phyloP scores from a whole-genome alignment of 2,797 vertebrate species.

The Pseudochirops cupreus region DNA sequence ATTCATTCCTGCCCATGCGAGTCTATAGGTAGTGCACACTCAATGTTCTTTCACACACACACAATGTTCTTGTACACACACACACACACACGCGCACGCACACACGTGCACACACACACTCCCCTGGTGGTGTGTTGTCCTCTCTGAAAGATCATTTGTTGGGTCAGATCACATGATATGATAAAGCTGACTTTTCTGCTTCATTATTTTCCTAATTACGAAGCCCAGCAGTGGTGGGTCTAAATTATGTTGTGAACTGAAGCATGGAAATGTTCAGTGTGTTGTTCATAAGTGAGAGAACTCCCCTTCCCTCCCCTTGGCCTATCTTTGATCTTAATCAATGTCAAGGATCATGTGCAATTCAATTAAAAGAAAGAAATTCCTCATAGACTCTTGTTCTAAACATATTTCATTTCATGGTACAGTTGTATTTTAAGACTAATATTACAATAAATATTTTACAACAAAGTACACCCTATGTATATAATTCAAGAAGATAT shows the following conservation, averaged over 20 bases:
- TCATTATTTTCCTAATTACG: conserved; percentile 44
- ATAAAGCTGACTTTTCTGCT: neutral
- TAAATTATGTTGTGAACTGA: conserved; percentile 64
- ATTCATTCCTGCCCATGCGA: neutral
- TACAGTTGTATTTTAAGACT: neutral
- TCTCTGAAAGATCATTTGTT: rapidly evolving
- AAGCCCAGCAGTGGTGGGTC: conserved; percentile 38
- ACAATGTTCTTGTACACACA: neutral
- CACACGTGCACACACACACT: neutral
- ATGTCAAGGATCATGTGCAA: conserved; percentile 32
- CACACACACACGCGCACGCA: neutral
- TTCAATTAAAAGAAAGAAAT: neutral
- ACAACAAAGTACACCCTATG: neutral
- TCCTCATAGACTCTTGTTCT: neutral
- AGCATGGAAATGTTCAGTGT: conserved; percentile 11
- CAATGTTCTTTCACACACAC: neutral
- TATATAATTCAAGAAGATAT: neutral
- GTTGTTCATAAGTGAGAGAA: conserved; percentile 5
- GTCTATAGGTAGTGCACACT: neutral
- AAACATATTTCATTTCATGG: neutral
- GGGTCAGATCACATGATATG: conserved; percentile 15
- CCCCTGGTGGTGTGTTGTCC: rapidly evolving
- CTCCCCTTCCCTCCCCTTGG: neutral
- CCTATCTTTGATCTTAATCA: conserved; percentile 36
- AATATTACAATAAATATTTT: conserved; percentile 37